phyloP scores from a whole-genome alignment of 2,113 vertebrate genomes.

The Lepus europaeus region DNA sequence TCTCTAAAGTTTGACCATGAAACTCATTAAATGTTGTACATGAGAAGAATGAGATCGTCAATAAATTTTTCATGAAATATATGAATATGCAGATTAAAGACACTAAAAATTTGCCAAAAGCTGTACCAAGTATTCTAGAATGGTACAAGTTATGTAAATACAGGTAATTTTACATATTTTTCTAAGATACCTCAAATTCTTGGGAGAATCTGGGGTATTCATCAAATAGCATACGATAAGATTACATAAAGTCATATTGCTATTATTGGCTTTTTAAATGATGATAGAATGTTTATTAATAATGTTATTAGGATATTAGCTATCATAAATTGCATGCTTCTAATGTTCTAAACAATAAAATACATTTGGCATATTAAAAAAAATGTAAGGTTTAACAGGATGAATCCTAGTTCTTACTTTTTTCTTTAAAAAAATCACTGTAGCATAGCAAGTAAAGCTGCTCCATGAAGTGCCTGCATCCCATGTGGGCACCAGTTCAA shows the following conservation, averaged over 20 bases:
- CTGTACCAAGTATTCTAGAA: slow-evolving; percentile 27
- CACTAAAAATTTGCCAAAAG: slow-evolving; percentile 40
- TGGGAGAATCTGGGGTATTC: not conserved
- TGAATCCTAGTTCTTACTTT: too few relatives aligned
- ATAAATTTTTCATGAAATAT: slow-evolving; percentile 3
- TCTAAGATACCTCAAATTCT: not conserved
- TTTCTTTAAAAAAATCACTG: too few relatives aligned
- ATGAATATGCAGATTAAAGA: slow-evolving; percentile 23
- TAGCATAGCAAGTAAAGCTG: too few relatives aligned
- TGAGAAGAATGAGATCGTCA: not conserved
- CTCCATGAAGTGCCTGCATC: too few relatives aligned
- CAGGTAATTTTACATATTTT: slow-evolving; percentile 31
- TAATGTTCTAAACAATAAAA: not conserved
- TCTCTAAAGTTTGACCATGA: not conserved
- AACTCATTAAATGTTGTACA: not conserved
- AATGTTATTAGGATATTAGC: not conserved
- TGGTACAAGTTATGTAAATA: not conserved
- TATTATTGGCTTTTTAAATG: not conserved
- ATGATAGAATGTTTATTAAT: not conserved
- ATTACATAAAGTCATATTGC: not conserved
- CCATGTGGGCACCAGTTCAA: too few relatives aligned
- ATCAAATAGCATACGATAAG: slow-evolving; percentile 25
- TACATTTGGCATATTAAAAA: not conserved
- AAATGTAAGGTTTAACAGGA: too few relatives aligned
- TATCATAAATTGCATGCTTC: not conserved